Base-by-base conservation (phyloP, 2,888 invertebrate species). In the Acronicta psi region DNA sequence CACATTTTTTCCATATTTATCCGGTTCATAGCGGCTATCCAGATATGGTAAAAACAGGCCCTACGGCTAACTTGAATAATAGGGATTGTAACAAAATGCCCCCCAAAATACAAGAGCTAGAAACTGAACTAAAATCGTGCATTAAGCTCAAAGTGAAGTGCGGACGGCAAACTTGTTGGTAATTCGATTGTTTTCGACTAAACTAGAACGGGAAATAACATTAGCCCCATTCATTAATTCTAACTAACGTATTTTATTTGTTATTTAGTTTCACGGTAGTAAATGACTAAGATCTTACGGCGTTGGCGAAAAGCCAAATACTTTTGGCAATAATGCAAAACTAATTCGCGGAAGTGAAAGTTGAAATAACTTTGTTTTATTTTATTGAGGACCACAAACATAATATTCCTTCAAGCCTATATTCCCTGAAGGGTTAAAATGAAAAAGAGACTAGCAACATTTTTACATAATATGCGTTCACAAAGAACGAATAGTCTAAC, bases 171-270 rank as follows among this genome's bases (percentile, higher is more conserved):
- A 63, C 57, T 63, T 46, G 54, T 55, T 31, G 10, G 40, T 68
- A 64, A 71, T 69, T 63, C 56, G 54, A 69, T 73, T 73, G 60
- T 59, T 59, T 73, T 57, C 42, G 16, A 40, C 41, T 63, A 56
- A 73, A 73, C 53, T 59, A 31, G 41, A n/a, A 31, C 42, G 20
- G 50, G 31, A 50, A 64, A 71, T 64, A 43, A 47, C 49, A 53
- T 69, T 69, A 58, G 46, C 57, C 43, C n/a, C 20, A 40, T 53
- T 43, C 20, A 40, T 53, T 43, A 14, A 16, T 50, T 29, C 42
- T 58, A 52, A 54, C 17, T 54, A 54, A 43, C 31, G 51, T 51
- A 41, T 47, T 51, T 56, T 47, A 16, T 54, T 44, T 40, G 45
- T 42, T 43, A 64, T 57, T 40, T 51, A 5, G 9, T 42, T 51